A percentile compares a stretch with the other conserved stretches of the same genome.
Evolutionary conservation across 1,140 invertebrate species (phyloP).

Genomic region (Magallana ariakensis): DNA sequence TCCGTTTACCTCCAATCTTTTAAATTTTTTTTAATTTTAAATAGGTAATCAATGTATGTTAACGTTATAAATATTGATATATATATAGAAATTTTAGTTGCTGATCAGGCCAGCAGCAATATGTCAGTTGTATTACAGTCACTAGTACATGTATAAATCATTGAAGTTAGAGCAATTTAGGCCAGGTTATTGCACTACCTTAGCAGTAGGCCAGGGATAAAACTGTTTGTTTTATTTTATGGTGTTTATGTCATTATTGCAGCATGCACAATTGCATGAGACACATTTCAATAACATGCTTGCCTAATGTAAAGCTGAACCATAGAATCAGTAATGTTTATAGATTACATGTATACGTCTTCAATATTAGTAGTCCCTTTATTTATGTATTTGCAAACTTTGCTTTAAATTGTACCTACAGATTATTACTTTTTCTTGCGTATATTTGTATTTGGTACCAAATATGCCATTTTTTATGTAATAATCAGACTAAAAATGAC

Average conservation of each 20-base stretch:
- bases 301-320: background rate
- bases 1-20: background rate
- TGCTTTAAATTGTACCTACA: background rate
- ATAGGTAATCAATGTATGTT: too few relatives aligned
- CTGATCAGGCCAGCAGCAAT: too few relatives aligned
- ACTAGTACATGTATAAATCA: too few relatives aligned
- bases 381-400: conserved; percentile 8
- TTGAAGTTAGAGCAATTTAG: background rate
- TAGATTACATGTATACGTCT: background rate
- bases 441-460: too few relatives aligned
- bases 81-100: too few relatives aligned
- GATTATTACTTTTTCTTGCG: too few relatives aligned
- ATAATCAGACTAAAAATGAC: too few relatives aligned
- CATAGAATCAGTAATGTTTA: background rate
- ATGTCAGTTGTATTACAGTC: too few relatives aligned
- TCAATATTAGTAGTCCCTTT: background rate
- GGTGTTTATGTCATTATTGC: background rate
- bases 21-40: too few relatives aligned
- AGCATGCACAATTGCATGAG: conserved; percentile 12
- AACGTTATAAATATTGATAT: too few relatives aligned
- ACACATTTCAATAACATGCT: background rate
- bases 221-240: background rate
- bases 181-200: conserved; percentile 16
- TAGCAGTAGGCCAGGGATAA: background rate
- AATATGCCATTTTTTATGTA: too few relatives aligned